Evolutionary conservation across 2,888 invertebrate species (phyloP), one percentile per base, ranked within the genome.

Genomic region (Ormyrus nitidulus): DNA sequence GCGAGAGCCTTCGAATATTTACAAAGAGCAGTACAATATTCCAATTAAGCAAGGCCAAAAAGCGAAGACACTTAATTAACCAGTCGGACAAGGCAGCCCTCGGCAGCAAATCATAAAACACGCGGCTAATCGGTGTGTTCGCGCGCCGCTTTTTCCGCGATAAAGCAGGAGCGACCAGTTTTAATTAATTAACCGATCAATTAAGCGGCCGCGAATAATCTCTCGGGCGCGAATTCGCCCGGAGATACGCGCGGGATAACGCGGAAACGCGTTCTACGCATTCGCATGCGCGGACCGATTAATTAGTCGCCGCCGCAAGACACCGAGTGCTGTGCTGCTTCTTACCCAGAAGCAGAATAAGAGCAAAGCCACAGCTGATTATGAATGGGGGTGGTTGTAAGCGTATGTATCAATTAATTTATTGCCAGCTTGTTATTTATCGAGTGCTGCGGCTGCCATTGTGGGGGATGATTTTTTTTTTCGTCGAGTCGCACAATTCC

Each of bases 201-300:
- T 80, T 75, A 76, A 65, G 54, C 13, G 19, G 19, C 19, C 19
- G 19, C 10, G 13, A 53, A 62, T 77, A 72, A 80, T 76, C 75
- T 72, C 70, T 19, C 19, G 19, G 19, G 54, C 34, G 61, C 66
- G 19, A 70, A 70, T 74, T 64, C 69, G 34, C 58, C 46, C 5
- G 46, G 13, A 53, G 65, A 66, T 71, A 77, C 56, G 34, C 51
- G 46, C 13, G 7, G 70, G 70, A 71, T 77, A 77, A 65, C 58
- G 58, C 19, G 19, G n/a, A 65, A 77, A 48, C 62, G 10, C 49
- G 10, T n/a, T 51, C 19, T n/a, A 6, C 10, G 7, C 65, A 19
- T 19, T 51, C 65, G 13, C 19, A 19, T 6, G 13, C n/a, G 72
- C 79, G 82, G 78, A 83, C 85, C 85, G 85, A 86, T 86, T 86